Evolutionary conservation across 2,888 invertebrate genomes (phyloP).

Genomic region (Linnaemya tessellans): DNA sequence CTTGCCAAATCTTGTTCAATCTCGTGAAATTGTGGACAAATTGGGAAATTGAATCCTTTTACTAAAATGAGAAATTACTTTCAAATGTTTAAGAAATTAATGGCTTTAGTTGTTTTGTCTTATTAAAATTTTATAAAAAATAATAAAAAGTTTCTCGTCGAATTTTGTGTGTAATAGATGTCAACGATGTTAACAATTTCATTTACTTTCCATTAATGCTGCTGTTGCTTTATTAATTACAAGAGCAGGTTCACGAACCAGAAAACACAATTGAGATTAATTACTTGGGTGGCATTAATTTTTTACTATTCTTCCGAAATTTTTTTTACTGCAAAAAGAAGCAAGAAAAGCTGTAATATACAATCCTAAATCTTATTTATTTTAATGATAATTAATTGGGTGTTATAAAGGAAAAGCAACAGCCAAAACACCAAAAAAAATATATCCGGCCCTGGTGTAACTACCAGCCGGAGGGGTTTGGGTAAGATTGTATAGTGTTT

Average conservation of each 20-base stretch:
- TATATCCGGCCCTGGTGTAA: not conserved
- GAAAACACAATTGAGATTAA: constrained; percentile 36
- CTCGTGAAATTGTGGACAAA: too few species aligned
- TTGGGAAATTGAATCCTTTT: too few species aligned
- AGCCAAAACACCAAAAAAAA: not conserved
- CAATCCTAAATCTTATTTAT: constrained; percentile 9
- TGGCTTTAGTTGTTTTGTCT: not conserved
- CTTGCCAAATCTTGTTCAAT: too few species aligned
- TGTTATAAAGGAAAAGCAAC: constrained; percentile 39
- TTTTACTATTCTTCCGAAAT: not conserved
- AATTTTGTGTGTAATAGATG: not conserved
- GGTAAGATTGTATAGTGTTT: not conserved
- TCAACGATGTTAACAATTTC: not conserved
- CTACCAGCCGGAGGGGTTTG: not conserved
- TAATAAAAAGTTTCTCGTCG: not conserved
- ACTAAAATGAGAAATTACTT: too few species aligned
- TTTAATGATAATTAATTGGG: constrained; percentile 53
- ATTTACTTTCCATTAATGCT: constrained; percentile 1
- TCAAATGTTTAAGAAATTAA: not conserved
- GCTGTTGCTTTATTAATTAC: not conserved
- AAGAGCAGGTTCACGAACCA: not conserved
- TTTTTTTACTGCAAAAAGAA: not conserved
- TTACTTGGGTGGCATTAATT: constrained; percentile 1
- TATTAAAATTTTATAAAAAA: not conserved
- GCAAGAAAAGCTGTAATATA: not conserved